Percentiles rank a stretch among this genome's conserved stretches.
phyloP scores from a whole-genome alignment of 2,888 invertebrate genomes.

The Napeogenes inachia region DNA sequence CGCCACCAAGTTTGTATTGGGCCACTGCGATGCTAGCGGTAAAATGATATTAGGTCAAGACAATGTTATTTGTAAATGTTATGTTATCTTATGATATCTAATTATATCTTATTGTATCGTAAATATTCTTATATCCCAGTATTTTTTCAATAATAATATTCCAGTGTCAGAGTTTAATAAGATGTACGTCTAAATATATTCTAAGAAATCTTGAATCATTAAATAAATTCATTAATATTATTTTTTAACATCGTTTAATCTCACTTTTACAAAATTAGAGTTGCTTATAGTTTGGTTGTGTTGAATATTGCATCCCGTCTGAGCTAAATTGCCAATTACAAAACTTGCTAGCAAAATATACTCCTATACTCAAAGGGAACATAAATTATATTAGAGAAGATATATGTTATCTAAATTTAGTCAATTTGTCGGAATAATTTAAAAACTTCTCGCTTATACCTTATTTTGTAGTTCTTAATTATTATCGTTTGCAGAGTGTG shows the following conservation, averaged over 20 bases:
- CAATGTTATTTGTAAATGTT: conserved; percentile 46
- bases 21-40: conserved; percentile 60
- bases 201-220: too few relatives aligned
- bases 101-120: not conserved
- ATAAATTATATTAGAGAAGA: conserved; percentile 6
- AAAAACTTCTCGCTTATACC: not conserved
- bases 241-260: too few relatives aligned
- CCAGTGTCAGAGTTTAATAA: too few relatives aligned
- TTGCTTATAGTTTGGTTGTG: conserved; percentile 10
- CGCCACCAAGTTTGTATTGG: conserved; percentile 68
- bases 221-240: too few relatives aligned
- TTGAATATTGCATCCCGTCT: conserved; percentile 22
- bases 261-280: conserved; percentile 8
- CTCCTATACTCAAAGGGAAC: conserved; percentile 10
- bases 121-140: not conserved
- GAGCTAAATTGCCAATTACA: conserved; percentile 22
- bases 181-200: too few relatives aligned
- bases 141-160: too few relatives aligned
- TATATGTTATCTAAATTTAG: conserved; percentile 3
- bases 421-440: not conserved
- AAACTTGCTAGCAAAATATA: conserved; percentile 14
- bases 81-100: conserved; percentile 23
- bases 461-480: not conserved
- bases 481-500: conserved; percentile 82
- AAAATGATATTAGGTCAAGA: conserved; percentile 68